These are phyloP conservation scores for Perognathus longimembris DNA, from an alignment of 2,113 vertebrate genomes.

Conservation along the genomic window DNA sequence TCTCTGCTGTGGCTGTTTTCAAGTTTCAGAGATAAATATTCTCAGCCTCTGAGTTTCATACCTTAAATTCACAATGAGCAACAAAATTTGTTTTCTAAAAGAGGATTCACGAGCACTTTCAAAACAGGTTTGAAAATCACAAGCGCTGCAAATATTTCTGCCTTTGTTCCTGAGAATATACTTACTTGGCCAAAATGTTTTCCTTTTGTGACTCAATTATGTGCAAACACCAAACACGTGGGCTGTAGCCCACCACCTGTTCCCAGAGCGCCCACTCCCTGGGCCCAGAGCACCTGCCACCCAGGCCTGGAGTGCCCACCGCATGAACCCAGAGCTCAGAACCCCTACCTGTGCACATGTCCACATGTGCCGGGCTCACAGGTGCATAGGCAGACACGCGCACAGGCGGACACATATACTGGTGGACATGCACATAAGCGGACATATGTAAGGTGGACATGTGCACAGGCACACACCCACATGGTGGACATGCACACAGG, in stretches of 20 bases:
- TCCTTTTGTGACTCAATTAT: slow-evolving; percentile 19
- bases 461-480: too few species aligned
- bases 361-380: too few species aligned
- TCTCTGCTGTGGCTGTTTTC: not conserved
- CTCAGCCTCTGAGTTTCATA: not conserved
- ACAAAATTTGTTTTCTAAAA: not conserved
- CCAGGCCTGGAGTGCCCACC: too few species aligned
- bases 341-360: too few species aligned
- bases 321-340: too few species aligned
- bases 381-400: too few species aligned
- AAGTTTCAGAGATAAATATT: not conserved
- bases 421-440: too few species aligned
- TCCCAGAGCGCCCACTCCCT: too few species aligned
- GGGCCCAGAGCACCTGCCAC: too few species aligned
- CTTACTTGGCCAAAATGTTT: slow-evolving; percentile 47
- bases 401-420: too few species aligned
- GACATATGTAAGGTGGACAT: too few species aligned
- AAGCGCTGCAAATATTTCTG: not conserved
- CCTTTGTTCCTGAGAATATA: slow-evolving; percentile 1
- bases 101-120: not conserved
- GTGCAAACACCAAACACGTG: not conserved
- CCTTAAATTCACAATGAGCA: not conserved
- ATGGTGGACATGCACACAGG: too few species aligned
- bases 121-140: slow-evolving; percentile 18
- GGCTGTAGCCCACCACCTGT: slow-evolving; percentile 25